Evolutionary conservation across 1,140 invertebrate species (phyloP).

Genomic region (Liolophura sinensis): DNA sequence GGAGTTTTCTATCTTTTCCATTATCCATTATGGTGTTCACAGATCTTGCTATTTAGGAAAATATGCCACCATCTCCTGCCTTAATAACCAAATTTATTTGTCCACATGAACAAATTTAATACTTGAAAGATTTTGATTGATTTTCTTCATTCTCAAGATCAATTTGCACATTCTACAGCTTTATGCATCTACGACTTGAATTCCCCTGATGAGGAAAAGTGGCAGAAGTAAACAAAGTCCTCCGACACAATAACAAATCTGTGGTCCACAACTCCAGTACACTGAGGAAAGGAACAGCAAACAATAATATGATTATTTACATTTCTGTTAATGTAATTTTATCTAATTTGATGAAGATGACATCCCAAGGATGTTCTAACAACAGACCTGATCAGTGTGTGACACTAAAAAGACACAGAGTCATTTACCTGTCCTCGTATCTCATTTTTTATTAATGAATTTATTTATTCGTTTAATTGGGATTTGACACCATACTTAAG

Average conservation of each 20-base stretch:
- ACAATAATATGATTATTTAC: background rate
- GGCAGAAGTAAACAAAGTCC: conserved; percentile 30
- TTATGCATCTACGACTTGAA: no score
- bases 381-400: background rate
- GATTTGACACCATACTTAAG: no score
- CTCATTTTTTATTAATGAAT: background rate
- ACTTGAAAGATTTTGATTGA: no score
- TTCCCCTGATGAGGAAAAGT: conserved; percentile 19
- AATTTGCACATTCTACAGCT: no score
- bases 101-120: no score
- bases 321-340: background rate
- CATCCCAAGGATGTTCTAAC: background rate
- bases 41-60: no score
- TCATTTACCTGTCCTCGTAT: conserved; percentile 3
- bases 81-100: no score
- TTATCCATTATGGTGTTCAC: no score
- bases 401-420: background rate
- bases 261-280: conserved; percentile 50
- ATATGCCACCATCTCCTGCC: no score
- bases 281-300: conserved; percentile 30
- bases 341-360: background rate
- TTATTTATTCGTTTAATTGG: no score
- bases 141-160: no score
- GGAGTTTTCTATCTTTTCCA: no score
- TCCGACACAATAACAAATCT: conserved; percentile 39